Evolutionary conservation across 2,888 invertebrate genomes (phyloP).

Genomic region (Dicranocentrus wangi): DNA sequence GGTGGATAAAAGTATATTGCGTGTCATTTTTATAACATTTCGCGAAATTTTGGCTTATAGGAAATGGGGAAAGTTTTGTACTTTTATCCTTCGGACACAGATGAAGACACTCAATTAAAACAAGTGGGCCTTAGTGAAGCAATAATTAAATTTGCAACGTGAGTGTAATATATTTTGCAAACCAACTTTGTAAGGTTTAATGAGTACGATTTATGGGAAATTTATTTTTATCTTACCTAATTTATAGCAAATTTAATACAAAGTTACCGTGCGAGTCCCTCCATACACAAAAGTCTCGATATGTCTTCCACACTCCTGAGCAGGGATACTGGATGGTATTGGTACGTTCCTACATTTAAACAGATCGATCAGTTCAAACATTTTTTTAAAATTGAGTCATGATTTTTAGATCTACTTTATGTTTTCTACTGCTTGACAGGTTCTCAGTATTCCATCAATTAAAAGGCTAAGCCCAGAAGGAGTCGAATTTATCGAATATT

Average conservation of each 20-base stretch:
- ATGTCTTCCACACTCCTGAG: conserved; percentile 91
- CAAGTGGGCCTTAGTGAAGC: conserved; percentile 96
- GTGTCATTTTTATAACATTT: no score
- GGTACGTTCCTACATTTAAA: conserved; percentile 78
- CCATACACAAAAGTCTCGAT: conserved; percentile 91
- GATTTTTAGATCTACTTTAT: no score
- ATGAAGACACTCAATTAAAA: conserved; percentile 88
- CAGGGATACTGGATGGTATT: conserved; percentile 91
- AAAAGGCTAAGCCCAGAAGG: conserved; percentile 82
- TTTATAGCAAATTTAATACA: conserved; percentile 85
- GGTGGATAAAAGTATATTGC: no score
- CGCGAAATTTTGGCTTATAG: conserved; percentile 78
- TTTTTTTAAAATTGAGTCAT: background rate
- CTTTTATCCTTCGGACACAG: conserved; percentile 86
- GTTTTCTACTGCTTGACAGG: conserved; percentile 77
- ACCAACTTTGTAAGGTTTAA: conserved; percentile 4
- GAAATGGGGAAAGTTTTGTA: conserved; percentile 92
- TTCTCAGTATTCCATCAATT: conserved; percentile 78
- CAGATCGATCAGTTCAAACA: no score
- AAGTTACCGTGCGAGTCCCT: conserved; percentile 86
- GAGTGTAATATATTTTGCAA: conserved; percentile 75
- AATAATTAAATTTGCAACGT: conserved; percentile 95
- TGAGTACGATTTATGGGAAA: background rate
- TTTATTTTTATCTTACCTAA: no score
- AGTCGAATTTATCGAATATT: conserved; percentile 82